Percentiles rank a stretch among this genome's conserved stretches.
phyloP scores from a whole-genome alignment of 2,113 vertebrate genomes.

The Gymnocephalus cernua region DNA sequence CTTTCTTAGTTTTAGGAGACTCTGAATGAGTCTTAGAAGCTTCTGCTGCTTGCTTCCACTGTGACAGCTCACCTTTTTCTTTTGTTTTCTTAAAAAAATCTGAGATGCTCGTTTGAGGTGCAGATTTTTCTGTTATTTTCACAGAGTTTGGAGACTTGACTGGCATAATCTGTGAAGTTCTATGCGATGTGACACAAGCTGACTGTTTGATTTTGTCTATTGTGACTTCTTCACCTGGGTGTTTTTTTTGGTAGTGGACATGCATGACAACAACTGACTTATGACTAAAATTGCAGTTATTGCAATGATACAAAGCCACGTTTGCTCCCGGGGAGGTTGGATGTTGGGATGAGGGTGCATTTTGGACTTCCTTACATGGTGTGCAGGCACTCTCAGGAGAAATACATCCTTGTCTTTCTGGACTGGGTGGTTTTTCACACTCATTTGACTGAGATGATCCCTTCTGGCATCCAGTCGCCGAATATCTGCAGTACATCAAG shows the following conservation, averaged over 20 bases:
- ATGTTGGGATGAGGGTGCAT: not conserved
- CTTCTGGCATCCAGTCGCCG: constrained; percentile 82
- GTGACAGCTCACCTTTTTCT: not conserved
- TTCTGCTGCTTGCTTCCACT: not conserved
- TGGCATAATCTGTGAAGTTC: not conserved
- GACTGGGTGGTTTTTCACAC: constrained; percentile 84
- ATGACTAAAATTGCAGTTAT: constrained; percentile 61
- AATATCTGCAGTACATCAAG: constrained; percentile 91
- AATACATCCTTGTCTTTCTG: constrained; percentile 81
- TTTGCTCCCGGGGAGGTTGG: constrained; percentile 4
- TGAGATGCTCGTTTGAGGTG: not conserved
- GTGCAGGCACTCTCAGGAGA: constrained; percentile 61
- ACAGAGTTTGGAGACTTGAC: constrained; percentile 3
- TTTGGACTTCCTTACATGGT: constrained; percentile 4
- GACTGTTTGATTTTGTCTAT: constrained; percentile 68
- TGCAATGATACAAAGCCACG: constrained; percentile 49
- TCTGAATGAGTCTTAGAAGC: not conserved
- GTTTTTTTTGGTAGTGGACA: constrained; percentile 93
- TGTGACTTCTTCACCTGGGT: constrained; percentile 87
- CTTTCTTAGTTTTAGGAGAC: not conserved
- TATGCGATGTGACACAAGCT: not conserved
- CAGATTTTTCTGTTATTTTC: not conserved
- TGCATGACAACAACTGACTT: constrained; percentile 89
- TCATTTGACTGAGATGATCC: constrained; percentile 78
- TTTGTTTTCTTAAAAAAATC: not conserved